Base-by-base conservation (phyloP, 2,888 invertebrate species). In the Euzetes globulus region DNA sequence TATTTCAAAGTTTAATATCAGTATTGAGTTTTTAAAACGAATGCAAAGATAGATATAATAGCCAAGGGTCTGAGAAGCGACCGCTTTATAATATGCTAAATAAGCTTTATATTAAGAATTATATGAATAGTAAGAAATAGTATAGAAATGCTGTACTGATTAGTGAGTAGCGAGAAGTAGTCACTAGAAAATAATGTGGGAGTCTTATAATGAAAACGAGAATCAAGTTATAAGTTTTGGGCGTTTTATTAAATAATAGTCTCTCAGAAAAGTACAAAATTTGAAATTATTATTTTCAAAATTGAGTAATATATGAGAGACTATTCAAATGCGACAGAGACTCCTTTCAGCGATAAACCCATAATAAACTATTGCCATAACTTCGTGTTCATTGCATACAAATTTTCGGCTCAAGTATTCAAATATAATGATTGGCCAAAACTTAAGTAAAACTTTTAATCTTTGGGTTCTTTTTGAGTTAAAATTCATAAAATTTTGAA, bases 201-300 rank as follows among this genome's bases (percentile, higher is more conserved):
- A 65, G 65, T 65, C 11, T 29, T 58, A 22, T 33, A 29, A 65
- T 65, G 37, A 29, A 65, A 65, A 65, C 41, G 11, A 41, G 33
- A 65, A 65, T 65, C 65, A 65, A 65, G 65, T 65, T 65, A 65
- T 65, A 65, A 65, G 65, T 19, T 65, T 65, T 41, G 65, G 65
- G 65, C 41, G 41, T 65, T 65, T 65, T 37, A 41, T 22, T 65
- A 37, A 65, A 41, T 65, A 41, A 63, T 22, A 63, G 60, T 60
- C 60, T 63, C 27, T 5, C 2, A 55, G 19, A 55, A 58, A 13
- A 55, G 55, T 55, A 17, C 33, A 63, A 33, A 60, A 15, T 25
- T 27, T 9, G 13, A 63, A 63, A 63, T 63, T 33, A 33, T 37
- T 29, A 19, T 41, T 65, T 65, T 19, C 1, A 41, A 19, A 65